Conservation (phyloP, 2,113 vertebrate species). For the Chaetops frenatus region DNA sequence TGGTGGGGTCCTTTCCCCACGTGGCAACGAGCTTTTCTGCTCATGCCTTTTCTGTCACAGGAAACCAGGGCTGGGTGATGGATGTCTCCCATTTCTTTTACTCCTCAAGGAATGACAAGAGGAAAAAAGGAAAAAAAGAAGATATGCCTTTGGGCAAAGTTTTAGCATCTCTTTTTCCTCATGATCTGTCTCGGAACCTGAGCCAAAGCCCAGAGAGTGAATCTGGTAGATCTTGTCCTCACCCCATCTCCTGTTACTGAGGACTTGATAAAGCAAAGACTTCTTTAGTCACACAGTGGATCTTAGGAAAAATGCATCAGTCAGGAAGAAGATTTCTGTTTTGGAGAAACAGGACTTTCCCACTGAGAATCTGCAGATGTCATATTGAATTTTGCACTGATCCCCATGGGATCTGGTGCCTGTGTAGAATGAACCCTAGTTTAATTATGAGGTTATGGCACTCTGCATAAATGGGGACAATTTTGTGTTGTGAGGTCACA, state of each 20-base stretch:
- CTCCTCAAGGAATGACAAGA: background rate
- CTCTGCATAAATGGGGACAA: background rate
- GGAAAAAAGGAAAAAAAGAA: background rate
- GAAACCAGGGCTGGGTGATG: background rate
- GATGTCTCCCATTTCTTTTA: background rate
- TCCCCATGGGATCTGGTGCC: background rate
- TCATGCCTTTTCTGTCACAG: background rate
- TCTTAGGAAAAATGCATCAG: background rate
- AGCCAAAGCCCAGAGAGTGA: background rate
- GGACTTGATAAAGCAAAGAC: background rate
- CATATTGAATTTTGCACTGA: background rate
- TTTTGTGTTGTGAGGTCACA: background rate
- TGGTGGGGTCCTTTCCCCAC: background rate
- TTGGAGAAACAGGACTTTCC: background rate
- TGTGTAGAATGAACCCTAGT: too few relatives aligned
- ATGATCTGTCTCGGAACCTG: background rate
- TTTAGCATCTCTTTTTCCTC: background rate
- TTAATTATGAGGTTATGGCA: background rate
- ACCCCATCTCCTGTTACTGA: background rate
- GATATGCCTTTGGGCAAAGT: background rate
- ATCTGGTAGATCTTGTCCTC: background rate
- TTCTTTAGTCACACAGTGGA: background rate
- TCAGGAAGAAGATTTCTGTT: background rate
- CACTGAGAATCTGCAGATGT: background rate
- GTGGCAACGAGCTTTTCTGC: background rate